phyloP scores from a whole-genome alignment of 2,797 vertebrate genomes.

The Dicrostonyx torquatus region DNA sequence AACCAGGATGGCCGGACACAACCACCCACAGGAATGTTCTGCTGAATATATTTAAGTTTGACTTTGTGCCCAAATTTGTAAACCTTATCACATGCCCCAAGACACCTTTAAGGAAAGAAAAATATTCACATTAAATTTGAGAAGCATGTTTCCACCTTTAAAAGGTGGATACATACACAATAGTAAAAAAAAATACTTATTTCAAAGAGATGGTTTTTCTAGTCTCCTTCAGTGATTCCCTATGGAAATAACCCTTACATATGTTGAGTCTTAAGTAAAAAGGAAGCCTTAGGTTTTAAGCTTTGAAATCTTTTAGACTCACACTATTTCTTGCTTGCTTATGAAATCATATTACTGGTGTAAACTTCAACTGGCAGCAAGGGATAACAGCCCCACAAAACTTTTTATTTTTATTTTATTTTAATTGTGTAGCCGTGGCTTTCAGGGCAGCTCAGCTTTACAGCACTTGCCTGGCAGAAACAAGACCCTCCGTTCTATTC shows the following conservation, averaged over 20 bases:
- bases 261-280: slow-evolving; percentile 30
- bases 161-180: slow-evolving; percentile 1
- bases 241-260: neutral
- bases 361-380: neutral
- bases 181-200: neutral
- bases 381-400: neutral
- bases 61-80: slow-evolving; percentile 33
- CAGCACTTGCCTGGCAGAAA: accelerated
- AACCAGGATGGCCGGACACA: neutral
- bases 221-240: neutral
- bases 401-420: neutral
- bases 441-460: too few relatives aligned
- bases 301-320: neutral
- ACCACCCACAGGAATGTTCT: neutral
- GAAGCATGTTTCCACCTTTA: neutral
- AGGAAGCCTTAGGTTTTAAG: slow-evolving; percentile 22
- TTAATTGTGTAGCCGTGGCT: too few relatives aligned
- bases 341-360: neutral
- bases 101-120: neutral
- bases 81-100: slow-evolving; percentile 56
- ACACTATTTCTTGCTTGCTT: neutral
- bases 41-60: slow-evolving; percentile 40
- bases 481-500: neutral
- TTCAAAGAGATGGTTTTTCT: neutral
- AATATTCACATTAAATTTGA: slow-evolving; percentile 44